Conservation (phyloP, 2,113 vertebrate genomes). For the Ptyas mucosa region DNA sequence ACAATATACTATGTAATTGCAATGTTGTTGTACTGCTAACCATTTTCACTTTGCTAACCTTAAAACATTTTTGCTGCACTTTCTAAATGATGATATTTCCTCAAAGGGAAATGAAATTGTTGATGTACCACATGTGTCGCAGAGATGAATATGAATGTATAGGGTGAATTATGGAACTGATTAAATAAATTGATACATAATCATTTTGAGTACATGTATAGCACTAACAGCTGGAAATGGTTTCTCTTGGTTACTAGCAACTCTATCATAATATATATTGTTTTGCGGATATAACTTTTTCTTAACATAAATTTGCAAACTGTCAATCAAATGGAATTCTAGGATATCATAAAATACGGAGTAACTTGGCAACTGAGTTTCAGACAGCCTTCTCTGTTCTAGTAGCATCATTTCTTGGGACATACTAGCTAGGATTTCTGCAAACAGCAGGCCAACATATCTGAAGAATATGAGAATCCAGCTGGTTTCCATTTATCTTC, state of each 20-base stretch:
- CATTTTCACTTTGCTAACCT: neutral
- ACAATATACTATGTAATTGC: neutral
- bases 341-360: slow-evolving; percentile 6
- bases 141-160: slow-evolving; percentile 26
- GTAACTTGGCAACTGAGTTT: neutral
- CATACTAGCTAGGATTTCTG: neutral
- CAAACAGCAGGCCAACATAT: neutral
- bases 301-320: neutral
- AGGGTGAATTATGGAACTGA: slow-evolving; percentile 13
- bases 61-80: slow-evolving; percentile 23
- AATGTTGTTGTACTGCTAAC: neutral
- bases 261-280: neutral
- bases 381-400: neutral
- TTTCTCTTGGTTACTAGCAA: neutral
- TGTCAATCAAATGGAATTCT: slow-evolving; percentile 2
- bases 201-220: neutral
- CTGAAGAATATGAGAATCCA: neutral
- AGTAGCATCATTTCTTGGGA: neutral
- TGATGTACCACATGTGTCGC: neutral
- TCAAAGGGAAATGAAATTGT: slow-evolving; percentile 39
- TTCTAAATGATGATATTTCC: slow-evolving; percentile 22
- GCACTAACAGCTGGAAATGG: slow-evolving; percentile 5
- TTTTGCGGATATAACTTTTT: neutral
- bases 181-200: neutral
- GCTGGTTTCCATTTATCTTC: slow-evolving; percentile 19